A percentile compares a stretch with the other conserved stretches of the same genome.
phyloP scores from a whole-genome alignment of 2,113 vertebrate species.

The Mormoops blainvillei region DNA sequence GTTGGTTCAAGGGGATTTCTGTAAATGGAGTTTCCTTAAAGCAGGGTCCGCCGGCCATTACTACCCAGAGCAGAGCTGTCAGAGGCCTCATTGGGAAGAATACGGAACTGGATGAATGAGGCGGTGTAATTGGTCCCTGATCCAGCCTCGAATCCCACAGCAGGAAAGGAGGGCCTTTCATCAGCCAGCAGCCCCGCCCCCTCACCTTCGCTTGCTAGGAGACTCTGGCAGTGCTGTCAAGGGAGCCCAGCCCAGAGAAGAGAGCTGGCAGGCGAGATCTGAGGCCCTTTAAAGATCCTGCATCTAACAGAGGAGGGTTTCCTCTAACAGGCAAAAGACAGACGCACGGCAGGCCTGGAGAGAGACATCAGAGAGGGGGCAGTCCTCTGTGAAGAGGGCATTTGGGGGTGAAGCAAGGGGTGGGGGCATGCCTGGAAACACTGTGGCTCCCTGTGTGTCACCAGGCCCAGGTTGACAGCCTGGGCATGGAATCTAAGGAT shows the following conservation, averaged over 20 bases:
- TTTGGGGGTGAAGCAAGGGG: neutral
- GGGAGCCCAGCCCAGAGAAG: neutral
- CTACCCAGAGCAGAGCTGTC: neutral
- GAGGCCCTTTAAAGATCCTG: slow-evolving; percentile 54
- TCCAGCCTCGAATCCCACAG: slow-evolving; percentile 5
- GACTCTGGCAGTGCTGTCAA: neutral
- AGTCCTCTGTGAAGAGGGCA: neutral
- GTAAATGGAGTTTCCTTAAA: neutral
- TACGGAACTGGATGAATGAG: neutral
- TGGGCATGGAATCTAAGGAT: neutral
- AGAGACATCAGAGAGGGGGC: neutral
- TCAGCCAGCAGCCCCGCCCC: neutral
- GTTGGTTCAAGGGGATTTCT: neutral
- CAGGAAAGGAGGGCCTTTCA: slow-evolving; percentile 22
- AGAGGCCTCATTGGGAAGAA: neutral
- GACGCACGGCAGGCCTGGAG: neutral
- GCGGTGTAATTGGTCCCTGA: neutral
- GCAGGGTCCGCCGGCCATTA: neutral
- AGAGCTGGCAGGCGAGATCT: slow-evolving; percentile 7
- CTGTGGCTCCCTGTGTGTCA: neutral
- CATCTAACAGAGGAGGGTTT: slow-evolving; percentile 18
- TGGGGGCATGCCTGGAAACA: fast-evolving
- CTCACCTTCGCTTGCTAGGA: neutral
- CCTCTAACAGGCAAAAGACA: slow-evolving; percentile 2
- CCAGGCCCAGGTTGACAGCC: neutral